Base-by-base conservation (phyloP, 1,140 invertebrate genomes). In the Mylabris phalerata region DNA sequence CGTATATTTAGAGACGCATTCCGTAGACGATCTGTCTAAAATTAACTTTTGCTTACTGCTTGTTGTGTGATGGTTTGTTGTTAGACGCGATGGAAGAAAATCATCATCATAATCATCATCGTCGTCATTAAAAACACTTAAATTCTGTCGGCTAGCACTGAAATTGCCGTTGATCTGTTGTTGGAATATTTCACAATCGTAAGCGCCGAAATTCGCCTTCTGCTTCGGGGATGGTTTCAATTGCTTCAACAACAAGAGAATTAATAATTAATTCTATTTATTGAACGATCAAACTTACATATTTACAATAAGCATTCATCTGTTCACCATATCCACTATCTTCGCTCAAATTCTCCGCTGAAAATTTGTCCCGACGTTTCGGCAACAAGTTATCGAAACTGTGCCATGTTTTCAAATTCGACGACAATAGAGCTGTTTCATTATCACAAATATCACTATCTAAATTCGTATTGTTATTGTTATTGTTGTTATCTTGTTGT, bases 311-410 rank as follows among this genome's bases (percentile, higher is more conserved):
- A 32, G 7, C 32, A 7, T 32, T 32, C 48, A 78, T 74, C 55
- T 80, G 79, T 63, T 85, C 83, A 57, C 85, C 84, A 73, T 87
- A 88, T 13, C 86, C 86, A 59, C 84, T 87, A 72, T 88, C 86
- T 67, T 88, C 85, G 63, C 84, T 87, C 41, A 88, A 73, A 77
- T 87, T 88, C 67, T 88, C 86, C 2, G 80, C 79, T 26, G 85
- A 87, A 63, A 82, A 80, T 60, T 81, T 80, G 10, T 79, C 78
- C n/a, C 61, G 43, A 3, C 67, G 74, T 11, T 9, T 45, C 2
- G 61, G 43, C 2, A 67, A 74, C n/a, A 80, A 62, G 46, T 73
- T 77, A 61, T 80, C 79, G 54, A 77, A 76, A 66, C 78, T 78
- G 38, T 76, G 62, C 67, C 73, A 77, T 0, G 75, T 75, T 54